Evolutionary conservation across 2,113 vertebrate species (phyloP), one percentile per base, ranked within the genome.

Genomic region (Rostratula benghalensis): DNA sequence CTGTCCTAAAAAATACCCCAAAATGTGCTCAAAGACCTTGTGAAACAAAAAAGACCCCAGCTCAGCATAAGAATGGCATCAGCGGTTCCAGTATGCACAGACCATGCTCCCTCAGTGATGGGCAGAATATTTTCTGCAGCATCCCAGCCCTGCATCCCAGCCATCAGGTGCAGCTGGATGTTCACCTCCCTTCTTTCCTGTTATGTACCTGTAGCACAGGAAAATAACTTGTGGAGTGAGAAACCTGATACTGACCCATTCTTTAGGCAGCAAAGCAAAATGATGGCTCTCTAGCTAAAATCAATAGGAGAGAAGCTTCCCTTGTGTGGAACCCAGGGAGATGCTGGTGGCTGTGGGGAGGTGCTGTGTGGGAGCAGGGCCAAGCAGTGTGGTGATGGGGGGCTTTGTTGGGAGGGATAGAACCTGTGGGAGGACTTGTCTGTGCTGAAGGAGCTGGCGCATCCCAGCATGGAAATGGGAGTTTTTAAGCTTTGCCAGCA

Each of bases 351-450:
- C n/a, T 27, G 31, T 3, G 22, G 11, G 31, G 56, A 53, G 15
- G 7, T 37, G 37, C 54, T 68, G 54, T 11, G 22, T 1, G 7
- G 67, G 24, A 59, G 16, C 0, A 1, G 41, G 50, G 41, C 65
- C 0, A 7, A 39, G 54, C 41, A 59, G 23, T 6, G 3, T 1
- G 4, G 51, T 6, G 15, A 13, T 0, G 22, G 20, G 19, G 7
- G 6, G 4, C 9, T 60, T 39, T 41, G 3, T 51, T 3, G 21
- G 33, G 23, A 67, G 33, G 27, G 57, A 63, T 33, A 60, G 33
- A 82, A 19, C n/a, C n/a, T 31, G 27, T 4, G 25, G 15, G 18
- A 64, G 27, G 37, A 25, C 13, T 59, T 5, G 11, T 19, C 39
- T 16, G 25, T 59, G 51, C 65, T 11, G 30, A 54, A 31, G 56